Evolutionary conservation across 2,888 invertebrate genomes (phyloP).

Genomic region (Ormyrus labotus): DNA sequence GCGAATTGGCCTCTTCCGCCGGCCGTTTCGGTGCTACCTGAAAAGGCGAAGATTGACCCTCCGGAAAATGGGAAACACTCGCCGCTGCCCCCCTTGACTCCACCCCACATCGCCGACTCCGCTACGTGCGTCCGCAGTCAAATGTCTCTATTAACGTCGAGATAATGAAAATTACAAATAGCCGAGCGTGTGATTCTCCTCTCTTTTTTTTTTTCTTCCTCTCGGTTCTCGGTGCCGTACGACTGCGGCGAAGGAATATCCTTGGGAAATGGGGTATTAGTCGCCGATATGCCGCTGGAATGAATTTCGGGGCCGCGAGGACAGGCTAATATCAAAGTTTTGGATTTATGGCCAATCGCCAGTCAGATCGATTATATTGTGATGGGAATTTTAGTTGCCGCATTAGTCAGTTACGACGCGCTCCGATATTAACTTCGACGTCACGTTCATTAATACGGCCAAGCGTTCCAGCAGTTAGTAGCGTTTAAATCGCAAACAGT

Average conservation of each 20-base stretch:
- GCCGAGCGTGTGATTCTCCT: slow-evolving; percentile 61
- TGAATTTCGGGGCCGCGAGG: not conserved
- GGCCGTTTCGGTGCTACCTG: slow-evolving; percentile 52
- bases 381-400: slow-evolving; percentile 27
- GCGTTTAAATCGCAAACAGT: too few relatives aligned
- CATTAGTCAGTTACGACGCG: not conserved
- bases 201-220: slow-evolving; percentile 14
- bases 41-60: slow-evolving; percentile 48
- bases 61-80: slow-evolving; percentile 12
- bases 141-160: slow-evolving; percentile 72
- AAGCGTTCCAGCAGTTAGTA: too few relatives aligned
- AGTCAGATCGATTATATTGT: not conserved
- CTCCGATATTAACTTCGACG: not conserved
- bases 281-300: slow-evolving; percentile 15
- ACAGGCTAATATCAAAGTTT: slow-evolving; percentile 10
- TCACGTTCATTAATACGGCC: too few relatives aligned
- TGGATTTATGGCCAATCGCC: slow-evolving; percentile 22
- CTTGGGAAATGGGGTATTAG: slow-evolving; percentile 26
- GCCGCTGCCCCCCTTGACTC: slow-evolving; percentile 32
- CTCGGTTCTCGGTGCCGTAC: not conserved
- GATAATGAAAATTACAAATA: slow-evolving; percentile 77
- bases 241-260: slow-evolving; percentile 6
- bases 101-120: slow-evolving; percentile 59
- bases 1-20: slow-evolving; percentile 39
- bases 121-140: slow-evolving; percentile 72